Evolutionary conservation across 1,140 invertebrate species (phyloP), one percentile per base, ranked within the genome.

Genomic region (Cydia splendana): DNA sequence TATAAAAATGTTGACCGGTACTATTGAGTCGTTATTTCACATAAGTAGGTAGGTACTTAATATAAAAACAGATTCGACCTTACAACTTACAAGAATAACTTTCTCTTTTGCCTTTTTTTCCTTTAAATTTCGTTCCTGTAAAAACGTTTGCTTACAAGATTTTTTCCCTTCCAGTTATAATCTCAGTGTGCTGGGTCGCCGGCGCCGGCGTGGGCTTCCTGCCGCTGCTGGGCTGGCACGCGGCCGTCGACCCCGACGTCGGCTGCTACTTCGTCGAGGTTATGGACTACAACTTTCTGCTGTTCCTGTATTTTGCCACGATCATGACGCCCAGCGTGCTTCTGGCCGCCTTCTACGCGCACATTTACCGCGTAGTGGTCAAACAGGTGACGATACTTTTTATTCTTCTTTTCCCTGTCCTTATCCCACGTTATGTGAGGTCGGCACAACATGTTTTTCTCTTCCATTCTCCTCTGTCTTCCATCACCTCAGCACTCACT

Each of bases 271-370:
- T 98, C 91, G 96, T 96, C 1, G 94, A 96, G 83, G 96, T 98
- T 30, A 98, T 98, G 96, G 96, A 97, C 88, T 97, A 97, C 89
- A 94, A 97, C 87, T 98, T 97, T 88, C 94, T 98, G 34, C 96
- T 98, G 12, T 98, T 98, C 92, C 94, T 98, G 1, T 98, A 97
- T 88, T 97, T 98, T 84, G 96, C 96, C 4, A 98, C 98, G 3
- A 98, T 98, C 78, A 96, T 98, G 57, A 96, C 97, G 20, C 98
- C 98, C 0, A 96, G 96, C 0, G 88, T 98, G 3, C 88, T 98
- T 18, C 95, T 98, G 88, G 95, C 96, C 15, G 96, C 95, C 18
- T 98, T 97, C 89, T 98, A 98, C 90, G 95, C 96, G 45, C 97
- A 97, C 85, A 98, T 98, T 76, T 98, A 98, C 85, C 94, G 95